phyloP scores from a whole-genome alignment of 30 jellyfish, hydroid and myxozoan species.

The Chrysaora quinquecirrha region DNA sequence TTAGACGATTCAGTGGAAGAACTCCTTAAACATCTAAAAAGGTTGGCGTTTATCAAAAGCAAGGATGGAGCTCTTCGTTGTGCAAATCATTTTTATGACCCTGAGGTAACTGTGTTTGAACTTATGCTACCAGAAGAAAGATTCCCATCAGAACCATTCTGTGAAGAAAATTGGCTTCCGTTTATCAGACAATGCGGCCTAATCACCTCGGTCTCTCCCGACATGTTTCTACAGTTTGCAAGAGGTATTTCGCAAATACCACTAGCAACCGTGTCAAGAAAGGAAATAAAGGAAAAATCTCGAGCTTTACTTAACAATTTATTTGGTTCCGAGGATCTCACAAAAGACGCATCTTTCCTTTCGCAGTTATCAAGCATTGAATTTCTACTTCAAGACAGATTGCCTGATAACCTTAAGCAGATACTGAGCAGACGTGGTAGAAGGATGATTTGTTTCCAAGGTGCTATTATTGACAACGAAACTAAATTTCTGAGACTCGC shows the following conservation, averaged over 20 bases:
- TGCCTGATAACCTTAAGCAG: conserved; percentile 4
- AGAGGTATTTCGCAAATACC: conserved; percentile 3
- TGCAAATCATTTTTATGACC: conserved; percentile 51
- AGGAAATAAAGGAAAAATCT: conserved; percentile 27
- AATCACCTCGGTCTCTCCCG: conserved; percentile 9
- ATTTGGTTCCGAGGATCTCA: conserved; percentile 6
- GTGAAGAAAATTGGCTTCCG: conserved; percentile 33
- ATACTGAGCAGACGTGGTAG: not conserved
- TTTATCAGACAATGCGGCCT: conserved; percentile 60
- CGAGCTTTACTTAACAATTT: conserved; percentile 17
- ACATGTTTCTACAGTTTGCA: conserved; percentile 52
- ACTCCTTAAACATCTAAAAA: not conserved
- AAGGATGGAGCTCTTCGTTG: not conserved
- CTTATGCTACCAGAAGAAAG: conserved; percentile 27
- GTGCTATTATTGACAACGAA: conserved; percentile 1
- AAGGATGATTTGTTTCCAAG: conserved; percentile 16
- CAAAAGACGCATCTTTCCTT: not conserved
- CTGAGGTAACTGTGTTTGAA: conserved; percentile 28
- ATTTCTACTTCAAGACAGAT: conserved; percentile 33
- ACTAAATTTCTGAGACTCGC: conserved; percentile 6
- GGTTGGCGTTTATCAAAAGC: conserved; percentile 27
- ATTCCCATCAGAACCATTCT: conserved; percentile 49
- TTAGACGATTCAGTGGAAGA: not conserved
- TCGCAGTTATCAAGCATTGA: not conserved
- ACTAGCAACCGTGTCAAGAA: too few species aligned